These are phyloP conservation scores for Willowsia nigromaculata DNA, from an alignment of 2,888 invertebrate genomes.

Conservation along the genomic window DNA sequence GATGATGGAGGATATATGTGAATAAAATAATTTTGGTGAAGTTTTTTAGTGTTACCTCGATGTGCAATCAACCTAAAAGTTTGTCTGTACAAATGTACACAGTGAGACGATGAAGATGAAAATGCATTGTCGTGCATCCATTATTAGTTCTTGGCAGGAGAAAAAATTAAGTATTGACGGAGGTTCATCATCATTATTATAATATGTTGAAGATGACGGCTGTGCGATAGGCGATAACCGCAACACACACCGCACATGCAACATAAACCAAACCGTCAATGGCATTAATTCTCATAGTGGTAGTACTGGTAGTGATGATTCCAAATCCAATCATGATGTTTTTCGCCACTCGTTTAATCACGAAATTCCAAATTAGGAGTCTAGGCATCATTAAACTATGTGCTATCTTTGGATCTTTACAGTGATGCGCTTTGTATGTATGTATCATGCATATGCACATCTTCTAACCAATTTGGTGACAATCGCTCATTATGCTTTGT, in stretches of 20 bases:
- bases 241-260: neutral
- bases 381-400: constrained; percentile 11
- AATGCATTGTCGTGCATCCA: constrained; percentile 1
- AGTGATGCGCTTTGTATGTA: neutral
- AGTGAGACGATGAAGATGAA: too few relatives aligned
- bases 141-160: neutral
- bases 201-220: constrained; percentile 8
- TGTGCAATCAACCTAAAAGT: constrained; percentile 63
- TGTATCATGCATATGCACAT: constrained; percentile 30
- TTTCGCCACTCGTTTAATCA: constrained; percentile 40
- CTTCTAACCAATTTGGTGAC: constrained; percentile 68
- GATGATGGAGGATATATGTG: neutral
- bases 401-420: neutral
- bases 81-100: neutral
- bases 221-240: constrained; percentile 4
- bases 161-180: constrained; percentile 31
- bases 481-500: constrained; percentile 47
- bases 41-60: constrained; percentile 54
- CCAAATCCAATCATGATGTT: constrained; percentile 3
- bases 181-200: neutral
- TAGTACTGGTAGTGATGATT: neutral
- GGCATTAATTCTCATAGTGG: neutral
- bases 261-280: neutral
- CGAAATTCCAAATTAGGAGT: constrained; percentile 65
- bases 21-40: constrained; percentile 26